These are phyloP conservation scores for Caenorhabditis doughertyi DNA, from an alignment of 2,888 invertebrate species.

Conservation along the genomic window DNA sequence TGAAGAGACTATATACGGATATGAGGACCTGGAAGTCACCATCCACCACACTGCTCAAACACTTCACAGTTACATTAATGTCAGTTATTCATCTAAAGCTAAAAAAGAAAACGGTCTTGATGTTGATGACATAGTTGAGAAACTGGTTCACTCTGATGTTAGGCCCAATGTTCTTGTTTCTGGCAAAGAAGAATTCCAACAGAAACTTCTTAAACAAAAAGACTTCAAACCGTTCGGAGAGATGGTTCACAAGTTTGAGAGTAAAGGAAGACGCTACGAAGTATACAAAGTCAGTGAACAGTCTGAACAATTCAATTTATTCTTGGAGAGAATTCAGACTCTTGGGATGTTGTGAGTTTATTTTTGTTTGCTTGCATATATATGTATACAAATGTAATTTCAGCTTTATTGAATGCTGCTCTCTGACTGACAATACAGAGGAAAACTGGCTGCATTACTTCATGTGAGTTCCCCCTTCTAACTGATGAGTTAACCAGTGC, in stretches of 20 bases:
- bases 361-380: background rate
- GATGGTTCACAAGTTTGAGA: constrained; percentile 85
- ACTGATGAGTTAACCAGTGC: no score
- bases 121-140: constrained; percentile 76
- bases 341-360: constrained; percentile 87
- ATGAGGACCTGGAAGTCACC: constrained; percentile 89
- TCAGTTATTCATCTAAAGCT: constrained; percentile 88
- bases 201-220: constrained; percentile 51
- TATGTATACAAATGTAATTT: constrained; percentile 86
- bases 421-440: constrained; percentile 94
- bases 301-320: constrained; percentile 88
- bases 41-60: constrained; percentile 91
- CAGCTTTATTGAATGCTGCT: constrained; percentile 87
- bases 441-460: constrained; percentile 88
- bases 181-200: constrained; percentile 59
- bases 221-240: constrained; percentile 89
- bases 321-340: constrained; percentile 91
- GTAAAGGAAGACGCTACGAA: constrained; percentile 60
- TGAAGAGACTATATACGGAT: constrained; percentile 95
- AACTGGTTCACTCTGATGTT: constrained; percentile 69
- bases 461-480: constrained; percentile 74
- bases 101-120: constrained; percentile 79
- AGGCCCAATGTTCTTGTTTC: constrained; percentile 68
- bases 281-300: constrained; percentile 83
- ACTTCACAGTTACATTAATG: constrained; percentile 89